Evolutionary conservation across 2,888 invertebrate genomes (phyloP), one percentile per base, ranked within the genome.

Genomic region (Flexamia atlantica): DNA sequence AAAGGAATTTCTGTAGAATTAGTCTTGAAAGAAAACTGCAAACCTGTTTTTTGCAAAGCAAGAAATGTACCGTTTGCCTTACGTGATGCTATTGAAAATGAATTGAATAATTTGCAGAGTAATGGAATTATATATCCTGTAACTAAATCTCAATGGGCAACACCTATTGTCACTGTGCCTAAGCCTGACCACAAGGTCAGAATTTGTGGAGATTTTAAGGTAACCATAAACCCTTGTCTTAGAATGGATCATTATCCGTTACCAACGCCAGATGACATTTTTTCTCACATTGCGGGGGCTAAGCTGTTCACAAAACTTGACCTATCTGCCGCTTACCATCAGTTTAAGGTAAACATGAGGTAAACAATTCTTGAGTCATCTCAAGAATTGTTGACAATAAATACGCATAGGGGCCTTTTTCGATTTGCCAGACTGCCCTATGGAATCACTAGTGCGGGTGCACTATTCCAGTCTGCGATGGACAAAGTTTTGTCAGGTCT

Each of bases 391-490:
- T 36, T 72, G 36, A 72, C 72, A 14, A 72, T 72, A 72, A n/a
- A n/a, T n/a, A n/a, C 72, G 2, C 72, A 72, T n/a, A 72, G n/a
- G 72, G 85, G 85, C 7, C n/a, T 81, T n/a, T 85, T 81, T 25
- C 72, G 68, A 50, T 85, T 84, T 81, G 72, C 72, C 32, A 7
- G 36, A 20, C 20, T 36, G 12, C 72, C 2, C n/a, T 72, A 17
- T 32, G 72, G 72, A 12, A 72, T 72, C 10, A 72, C 72, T 4
- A 72, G 36, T 72, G 72, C 72, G 84, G 72, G 72, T 28, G 87
- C 87, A 85, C 82, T 86, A 5, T 88, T 88, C 85, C 86, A 86
- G 25, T 82, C 85, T 32, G 57, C 84, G 20, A 87, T 84, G 81
- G 72, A 79, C 30, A 83, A 87, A 17, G 84, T 83, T 40, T 88